Evolutionary conservation across 2,113 vertebrate species (phyloP).

Genomic region (Pungitius pungitius): DNA sequence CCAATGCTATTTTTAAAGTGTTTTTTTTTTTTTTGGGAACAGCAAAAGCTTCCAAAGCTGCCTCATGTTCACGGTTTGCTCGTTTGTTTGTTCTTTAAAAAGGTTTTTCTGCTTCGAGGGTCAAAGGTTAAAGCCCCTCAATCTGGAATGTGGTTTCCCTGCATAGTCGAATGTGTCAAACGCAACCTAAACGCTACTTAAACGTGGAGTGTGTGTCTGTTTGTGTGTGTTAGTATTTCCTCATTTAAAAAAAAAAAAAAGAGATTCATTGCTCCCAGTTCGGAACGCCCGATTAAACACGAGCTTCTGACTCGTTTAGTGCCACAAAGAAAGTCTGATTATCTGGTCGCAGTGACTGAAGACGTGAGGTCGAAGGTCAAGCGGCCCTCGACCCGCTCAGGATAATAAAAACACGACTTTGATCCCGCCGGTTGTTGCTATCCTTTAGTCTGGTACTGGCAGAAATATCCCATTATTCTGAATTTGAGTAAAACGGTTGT

Average conservation of each 20-base stretch:
- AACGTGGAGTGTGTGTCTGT: neutral
- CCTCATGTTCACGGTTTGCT: slow-evolving; percentile 71
- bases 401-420: too few relatives aligned
- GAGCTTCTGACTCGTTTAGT: too few relatives aligned
- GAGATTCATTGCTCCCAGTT: neutral
- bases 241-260: neutral
- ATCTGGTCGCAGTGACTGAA: too few relatives aligned
- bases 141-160: slow-evolving; percentile 83
- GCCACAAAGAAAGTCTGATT: too few relatives aligned
- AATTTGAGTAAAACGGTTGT: too few relatives aligned
- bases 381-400: too few relatives aligned
- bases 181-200: neutral
- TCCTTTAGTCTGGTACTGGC: too few relatives aligned
- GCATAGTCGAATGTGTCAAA: slow-evolving; percentile 61
- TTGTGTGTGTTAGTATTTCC: neutral
- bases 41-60: slow-evolving; percentile 86
- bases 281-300: too few relatives aligned
- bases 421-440: too few relatives aligned
- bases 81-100: slow-evolving; percentile 20
- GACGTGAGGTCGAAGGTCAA: too few relatives aligned
- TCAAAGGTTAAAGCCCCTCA: slow-evolving; percentile 63
- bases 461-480: too few relatives aligned
- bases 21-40: slow-evolving; percentile 59
- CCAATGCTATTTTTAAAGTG: slow-evolving; percentile 52
- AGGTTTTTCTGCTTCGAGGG: slow-evolving; percentile 49